Evolutionary conservation across 2,113 vertebrate genomes (phyloP), one percentile per base, ranked within the genome.

Genomic region (Rhipidura dahli): DNA sequence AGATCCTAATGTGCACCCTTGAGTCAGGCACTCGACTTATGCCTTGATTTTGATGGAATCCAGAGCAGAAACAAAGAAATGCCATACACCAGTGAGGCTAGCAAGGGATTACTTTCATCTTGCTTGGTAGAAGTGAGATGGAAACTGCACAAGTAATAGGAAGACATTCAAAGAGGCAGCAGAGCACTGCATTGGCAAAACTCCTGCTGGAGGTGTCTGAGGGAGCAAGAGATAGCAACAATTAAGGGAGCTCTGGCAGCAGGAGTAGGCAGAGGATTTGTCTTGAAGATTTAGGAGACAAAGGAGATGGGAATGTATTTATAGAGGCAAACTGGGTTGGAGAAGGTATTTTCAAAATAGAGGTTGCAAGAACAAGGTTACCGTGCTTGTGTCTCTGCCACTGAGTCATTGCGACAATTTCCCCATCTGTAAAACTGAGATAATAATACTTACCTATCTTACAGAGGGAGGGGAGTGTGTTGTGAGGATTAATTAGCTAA

Each of bases 401-500:
- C 92, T 89, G 93, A 97, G 90, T 95, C 96, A 94, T 16, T 96
- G 91, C 57, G 93, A 96, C 96, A 96, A 94, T 97, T 96, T 96
- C 94, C 93, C 80, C 93, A 96, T 96, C 96, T 97, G 96, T 91
- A 96, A 95, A 96, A 95, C 56, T 94, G 96, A 97, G 96, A 96
- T 97, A 96, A 97, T 96, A 97, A 96, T 96, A 96, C 96, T 95
- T 93, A 96, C 95, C 95, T 97, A 95, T 94, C 94, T 89, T 94
- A 89, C 93, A 75, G 96, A 96, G 92, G 93, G 95, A 97, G 91
- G 93, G 93, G 83, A 97, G 96, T 96, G 90, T 96, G 93, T 97
- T 97, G 93, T 94, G 96, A 96, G 96, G 96, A 96, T 97, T 97
- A 97, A 96, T 96, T 97, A 96, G 93, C 93, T 64, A 87, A 96